Evolutionary conservation across 1,140 invertebrate genomes (phyloP).

Genomic region (Theocolax elegans): DNA sequence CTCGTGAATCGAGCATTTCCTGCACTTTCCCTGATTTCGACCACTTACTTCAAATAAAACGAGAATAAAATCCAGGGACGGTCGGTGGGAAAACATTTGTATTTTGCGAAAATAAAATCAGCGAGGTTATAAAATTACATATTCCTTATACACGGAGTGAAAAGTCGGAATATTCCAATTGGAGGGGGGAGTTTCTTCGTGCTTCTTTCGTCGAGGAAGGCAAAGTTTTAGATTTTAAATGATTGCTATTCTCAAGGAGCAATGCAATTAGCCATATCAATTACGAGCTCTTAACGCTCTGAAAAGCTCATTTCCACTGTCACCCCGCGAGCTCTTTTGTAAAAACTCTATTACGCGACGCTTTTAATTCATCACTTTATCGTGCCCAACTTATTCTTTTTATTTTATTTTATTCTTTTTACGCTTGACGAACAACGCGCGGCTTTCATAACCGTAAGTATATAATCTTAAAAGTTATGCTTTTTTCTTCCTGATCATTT

Average conservation of each 20-base stretch:
- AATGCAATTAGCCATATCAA: conserved; percentile 60
- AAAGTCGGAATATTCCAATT: background rate
- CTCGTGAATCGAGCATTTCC: conserved; percentile 6
- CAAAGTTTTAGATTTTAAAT: conserved; percentile 1
- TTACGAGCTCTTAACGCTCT: conserved; percentile 57
- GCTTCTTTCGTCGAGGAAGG: background rate
- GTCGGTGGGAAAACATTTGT: conserved; percentile 13
- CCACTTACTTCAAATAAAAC: conserved; percentile 10
- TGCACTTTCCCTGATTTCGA: conserved; percentile 6
- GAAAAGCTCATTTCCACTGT: conserved; percentile 42
- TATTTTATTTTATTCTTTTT: background rate
- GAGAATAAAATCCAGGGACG: background rate
- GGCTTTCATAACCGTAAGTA: background rate
- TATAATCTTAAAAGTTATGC: background rate
- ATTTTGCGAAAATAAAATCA: background rate
- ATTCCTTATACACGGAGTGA: background rate
- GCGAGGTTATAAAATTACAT: background rate
- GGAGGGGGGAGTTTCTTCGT: background rate
- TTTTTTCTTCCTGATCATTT: too few species aligned
- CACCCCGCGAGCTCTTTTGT: conserved; percentile 8
- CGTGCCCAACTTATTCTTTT: background rate
- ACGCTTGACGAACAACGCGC: too few species aligned
- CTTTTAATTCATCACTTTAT: conserved; percentile 33
- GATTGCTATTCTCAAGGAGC: conserved; percentile 7
- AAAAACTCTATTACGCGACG: conserved; percentile 19